Percentiles rank a stretch among this genome's conserved stretches.
Conservation (phyloP, 1,140 invertebrate species). For the Penaeus indicus region DNA sequence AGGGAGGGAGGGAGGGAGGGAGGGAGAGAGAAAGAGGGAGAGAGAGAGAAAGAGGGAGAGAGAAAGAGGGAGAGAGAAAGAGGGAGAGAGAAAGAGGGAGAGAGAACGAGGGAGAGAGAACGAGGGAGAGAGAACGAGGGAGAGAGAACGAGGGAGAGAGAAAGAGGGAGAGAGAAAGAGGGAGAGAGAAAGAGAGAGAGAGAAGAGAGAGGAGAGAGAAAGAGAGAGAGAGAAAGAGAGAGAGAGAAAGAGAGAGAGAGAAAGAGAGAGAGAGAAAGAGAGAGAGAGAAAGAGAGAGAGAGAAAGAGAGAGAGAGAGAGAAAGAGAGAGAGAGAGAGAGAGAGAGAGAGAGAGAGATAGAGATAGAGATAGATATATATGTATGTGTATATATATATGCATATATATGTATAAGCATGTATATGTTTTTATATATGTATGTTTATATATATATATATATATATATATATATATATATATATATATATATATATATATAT, state of each 20-base stretch:
- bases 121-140: neutral
- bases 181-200: neutral
- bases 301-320: too few relatives aligned
- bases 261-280: too few relatives aligned
- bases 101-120: neutral
- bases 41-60: neutral
- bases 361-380: neutral
- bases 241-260: too few relatives aligned
- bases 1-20: neutral
- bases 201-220: neutral
- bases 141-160: neutral
- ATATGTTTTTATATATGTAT: slow-evolving; percentile 33
- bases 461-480: slow-evolving; percentile 47
- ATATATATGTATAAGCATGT: neutral
- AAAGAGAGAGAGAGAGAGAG: neutral
- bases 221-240: too few relatives aligned
- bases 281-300: too few relatives aligned
- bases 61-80: slow-evolving; percentile 7
- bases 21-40: neutral
- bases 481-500: neutral
- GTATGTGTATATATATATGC: neutral
- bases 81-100: neutral
- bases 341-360: neutral
- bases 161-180: neutral
- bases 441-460: slow-evolving; percentile 51